Evolutionary conservation across 2,888 invertebrate genomes (phyloP), one percentile per base, ranked within the genome.

Genomic region (Axea sp.): DNA sequence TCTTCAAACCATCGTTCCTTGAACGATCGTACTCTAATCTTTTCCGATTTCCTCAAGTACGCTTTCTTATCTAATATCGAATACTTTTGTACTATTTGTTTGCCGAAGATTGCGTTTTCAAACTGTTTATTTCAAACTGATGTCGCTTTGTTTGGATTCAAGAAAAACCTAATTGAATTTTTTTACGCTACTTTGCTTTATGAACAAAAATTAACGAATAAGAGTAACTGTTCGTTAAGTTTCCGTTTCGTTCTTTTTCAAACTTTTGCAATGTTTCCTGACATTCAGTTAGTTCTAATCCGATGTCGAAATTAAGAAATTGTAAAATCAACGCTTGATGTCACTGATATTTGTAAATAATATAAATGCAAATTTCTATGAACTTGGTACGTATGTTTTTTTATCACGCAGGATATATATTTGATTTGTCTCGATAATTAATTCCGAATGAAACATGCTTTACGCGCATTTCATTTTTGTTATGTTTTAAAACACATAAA

Each of bases 121-220:
- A 71, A 64, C 33, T 49, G 41, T 71, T 55, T 57, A 64, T 71
- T 57, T 31, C 51, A 30, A 64, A 64, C 60, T 49, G 31, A 57
- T 57, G 57, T 28, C 33, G 19, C 22, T 45, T 41, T 62, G 51
- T 26, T 49, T 28, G 57, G 24, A 26, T 24, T 37, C 19, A 8
- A 53, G n/a, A 28, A 49, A 47, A 55, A 31, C 30, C 49, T 49
- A 45, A 65, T 65, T 55, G 55, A 45, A 37, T 55, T 43, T 43
- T 37, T 43, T 35, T 12, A 41, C 14, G 14, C 26, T 6, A 28
- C 28, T 35, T 8, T 11, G 30, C 45, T 60, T 33, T 39, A 15
- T 24, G 31, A 49, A 41, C 39, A 31, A 62, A 17, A 15, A 41
- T 47, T 60, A 49, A 39, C 39, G 51, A 43, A 51, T 22, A 26